phyloP scores from a whole-genome alignment of 2,888 invertebrate genomes.

The Drosophila macrospina region DNA sequence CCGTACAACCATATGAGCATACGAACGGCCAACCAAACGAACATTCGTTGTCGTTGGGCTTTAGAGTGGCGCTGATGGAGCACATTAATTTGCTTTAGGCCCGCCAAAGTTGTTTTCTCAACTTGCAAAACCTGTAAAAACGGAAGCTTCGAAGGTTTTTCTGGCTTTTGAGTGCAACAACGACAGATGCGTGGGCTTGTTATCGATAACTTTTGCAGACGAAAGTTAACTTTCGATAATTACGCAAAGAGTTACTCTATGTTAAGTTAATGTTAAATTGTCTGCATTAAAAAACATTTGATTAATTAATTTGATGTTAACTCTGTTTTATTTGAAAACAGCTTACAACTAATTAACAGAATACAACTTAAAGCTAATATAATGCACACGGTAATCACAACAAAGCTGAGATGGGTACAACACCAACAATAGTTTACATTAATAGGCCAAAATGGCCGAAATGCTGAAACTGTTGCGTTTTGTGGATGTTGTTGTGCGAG shows the following conservation, averaged over 20 bases:
- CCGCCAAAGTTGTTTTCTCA: slow-evolving; percentile 62
- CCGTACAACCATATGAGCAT: not conserved
- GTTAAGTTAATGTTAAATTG: slow-evolving; percentile 3
- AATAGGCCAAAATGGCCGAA: slow-evolving; percentile 84
- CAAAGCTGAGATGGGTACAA: slow-evolving; percentile 26
- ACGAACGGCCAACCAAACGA: not conserved
- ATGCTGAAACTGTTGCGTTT: slow-evolving; percentile 85
- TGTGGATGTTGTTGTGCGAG: slow-evolving; percentile 52
- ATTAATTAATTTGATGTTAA: slow-evolving; percentile 2
- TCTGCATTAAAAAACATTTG: not conserved
- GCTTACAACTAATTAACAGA: slow-evolving; percentile 58
- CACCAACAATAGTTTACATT: slow-evolving; percentile 12
- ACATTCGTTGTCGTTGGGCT: slow-evolving; percentile 13
- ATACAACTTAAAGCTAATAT: slow-evolving; percentile 49
- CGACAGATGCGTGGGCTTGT: slow-evolving; percentile 20
- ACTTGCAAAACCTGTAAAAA: slow-evolving; percentile 73
- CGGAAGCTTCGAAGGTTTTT: slow-evolving; percentile 68
- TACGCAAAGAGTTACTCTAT: not conserved
- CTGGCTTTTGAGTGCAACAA: slow-evolving; percentile 9
- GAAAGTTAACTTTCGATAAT: slow-evolving; percentile 19
- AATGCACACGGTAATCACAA: slow-evolving; percentile 76
- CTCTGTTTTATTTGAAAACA: slow-evolving; percentile 30
- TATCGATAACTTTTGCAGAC: slow-evolving; percentile 30
- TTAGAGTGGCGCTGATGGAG: slow-evolving; percentile 64
- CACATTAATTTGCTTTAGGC: slow-evolving; percentile 74